Percentiles rank a stretch among this genome's conserved stretches.
These are phyloP conservation scores for Strongylocentrotus purpuratus DNA, from an alignment of 35 echinoderm and acorn worm species.

Conservation along the genomic window DNA sequence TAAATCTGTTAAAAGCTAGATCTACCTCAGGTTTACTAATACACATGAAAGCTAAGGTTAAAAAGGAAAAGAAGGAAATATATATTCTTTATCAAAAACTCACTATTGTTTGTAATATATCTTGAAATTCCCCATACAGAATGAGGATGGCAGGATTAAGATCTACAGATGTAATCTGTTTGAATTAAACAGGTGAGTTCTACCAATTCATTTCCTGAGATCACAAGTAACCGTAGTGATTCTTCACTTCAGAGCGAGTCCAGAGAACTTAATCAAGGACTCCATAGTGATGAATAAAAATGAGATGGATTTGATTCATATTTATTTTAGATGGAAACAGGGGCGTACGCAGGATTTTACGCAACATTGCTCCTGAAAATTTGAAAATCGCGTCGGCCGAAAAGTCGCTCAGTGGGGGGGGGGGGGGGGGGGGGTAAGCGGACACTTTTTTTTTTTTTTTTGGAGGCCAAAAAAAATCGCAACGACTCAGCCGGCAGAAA, in stretches of 20 bases:
- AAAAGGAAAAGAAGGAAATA: too few species aligned
- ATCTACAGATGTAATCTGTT: conserved; percentile 10
- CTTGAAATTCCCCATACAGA: not conserved
- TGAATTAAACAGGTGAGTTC: conserved; percentile 29
- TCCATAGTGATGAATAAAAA: not conserved
- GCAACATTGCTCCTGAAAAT: too few species aligned
- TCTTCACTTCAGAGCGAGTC: too few species aligned
- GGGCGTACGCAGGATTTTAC: too few species aligned
- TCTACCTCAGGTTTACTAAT: not conserved
- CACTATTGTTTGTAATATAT: not conserved
- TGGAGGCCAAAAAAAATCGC: too few species aligned
- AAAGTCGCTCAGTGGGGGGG: too few species aligned
- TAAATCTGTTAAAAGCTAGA: not conserved
- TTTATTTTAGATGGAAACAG: not conserved
- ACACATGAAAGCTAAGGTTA: too few species aligned
- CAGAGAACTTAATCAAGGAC: not conserved
- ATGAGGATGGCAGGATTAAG: not conserved
- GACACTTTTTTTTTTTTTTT: too few species aligned
- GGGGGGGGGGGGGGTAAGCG: too few species aligned
- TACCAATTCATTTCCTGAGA: not conserved
- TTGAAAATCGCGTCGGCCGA: too few species aligned
- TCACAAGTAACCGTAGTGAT: not conserved
- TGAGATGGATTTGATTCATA: not conserved
- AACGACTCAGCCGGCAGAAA: too few species aligned
- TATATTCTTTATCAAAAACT: not conserved